Evolutionary conservation across 1,140 invertebrate genomes (phyloP).

Genomic region (Drosophila nikananu): DNA sequence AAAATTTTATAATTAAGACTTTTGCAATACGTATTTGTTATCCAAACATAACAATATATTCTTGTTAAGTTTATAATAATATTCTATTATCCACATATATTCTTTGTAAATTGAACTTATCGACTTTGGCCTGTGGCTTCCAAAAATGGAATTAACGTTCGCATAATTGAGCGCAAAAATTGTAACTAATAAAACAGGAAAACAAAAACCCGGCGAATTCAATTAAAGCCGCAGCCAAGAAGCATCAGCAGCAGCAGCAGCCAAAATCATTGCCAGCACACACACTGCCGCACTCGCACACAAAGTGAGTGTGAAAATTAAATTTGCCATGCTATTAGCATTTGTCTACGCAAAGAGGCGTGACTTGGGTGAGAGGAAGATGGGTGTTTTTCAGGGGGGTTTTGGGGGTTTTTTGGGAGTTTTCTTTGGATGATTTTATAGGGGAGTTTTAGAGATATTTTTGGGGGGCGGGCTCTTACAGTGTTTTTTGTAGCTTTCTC

Average conservation of each 20-base stretch:
- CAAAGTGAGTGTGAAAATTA: slow-evolving; percentile 66
- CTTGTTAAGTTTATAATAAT: neutral
- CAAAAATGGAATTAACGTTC: slow-evolving; percentile 60
- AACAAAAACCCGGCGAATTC: slow-evolving; percentile 38
- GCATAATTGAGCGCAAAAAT: slow-evolving; percentile 74
- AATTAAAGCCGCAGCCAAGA: slow-evolving; percentile 45
- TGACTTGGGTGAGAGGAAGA: slow-evolving; percentile 16
- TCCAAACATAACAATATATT: neutral
- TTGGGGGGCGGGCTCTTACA: fast-evolving
- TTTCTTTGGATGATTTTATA: neutral
- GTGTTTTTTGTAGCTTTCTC: neutral
- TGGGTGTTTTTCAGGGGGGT: neutral
- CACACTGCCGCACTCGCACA: slow-evolving; percentile 7
- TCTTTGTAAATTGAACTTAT: neutral
- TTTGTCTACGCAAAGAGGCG: slow-evolving; percentile 41
- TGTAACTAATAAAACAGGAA: slow-evolving; percentile 58
- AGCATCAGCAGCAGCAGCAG: slow-evolving; percentile 2
- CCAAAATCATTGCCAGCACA: slow-evolving; percentile 24
- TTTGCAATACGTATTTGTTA: no score
- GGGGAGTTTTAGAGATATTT: neutral
- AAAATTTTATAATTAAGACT: no score
- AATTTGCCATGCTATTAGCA: slow-evolving; percentile 60
- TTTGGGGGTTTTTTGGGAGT: neutral
- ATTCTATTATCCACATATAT: neutral
- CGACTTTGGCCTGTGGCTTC: slow-evolving; percentile 15